These are phyloP conservation scores for Laterallus jamaicensis DNA, from an alignment of 2,113 vertebrate genomes.

Conservation along the genomic window DNA sequence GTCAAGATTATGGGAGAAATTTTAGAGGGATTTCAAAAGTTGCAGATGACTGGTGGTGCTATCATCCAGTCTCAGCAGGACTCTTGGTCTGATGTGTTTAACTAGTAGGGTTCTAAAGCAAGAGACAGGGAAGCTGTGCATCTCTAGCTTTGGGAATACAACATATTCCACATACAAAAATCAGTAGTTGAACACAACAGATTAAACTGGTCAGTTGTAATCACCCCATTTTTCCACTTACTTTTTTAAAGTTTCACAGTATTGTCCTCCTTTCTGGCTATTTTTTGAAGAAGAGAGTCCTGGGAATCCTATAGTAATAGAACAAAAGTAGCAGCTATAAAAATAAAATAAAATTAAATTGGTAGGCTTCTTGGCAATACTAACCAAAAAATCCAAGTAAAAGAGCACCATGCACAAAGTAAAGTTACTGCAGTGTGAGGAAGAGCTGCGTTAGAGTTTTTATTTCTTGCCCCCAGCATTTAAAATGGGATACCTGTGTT, in stretches of 20 bases:
- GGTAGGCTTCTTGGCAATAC: not conserved
- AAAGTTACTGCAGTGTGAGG: not conserved
- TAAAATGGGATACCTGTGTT: not conserved
- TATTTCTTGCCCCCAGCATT: not conserved
- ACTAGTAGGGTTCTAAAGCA: not conserved
- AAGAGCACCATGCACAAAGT: not conserved
- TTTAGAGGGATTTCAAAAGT: not conserved
- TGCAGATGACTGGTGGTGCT: not conserved
- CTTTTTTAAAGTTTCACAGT: not conserved
- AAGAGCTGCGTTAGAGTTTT: not conserved
- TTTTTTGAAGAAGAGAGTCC: not conserved
- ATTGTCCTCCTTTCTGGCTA: not conserved
- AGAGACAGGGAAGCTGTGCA: not conserved
- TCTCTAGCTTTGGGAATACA: not conserved
- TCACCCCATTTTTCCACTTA: not conserved
- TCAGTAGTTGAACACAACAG: not conserved
- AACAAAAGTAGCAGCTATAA: not conserved
- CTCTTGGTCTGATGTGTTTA: not conserved
- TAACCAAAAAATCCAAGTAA: not conserved
- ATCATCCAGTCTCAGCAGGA: not conserved
- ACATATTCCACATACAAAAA: not conserved
- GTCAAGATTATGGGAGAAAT: not conserved
- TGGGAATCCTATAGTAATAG: not conserved
- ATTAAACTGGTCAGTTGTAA: not conserved
- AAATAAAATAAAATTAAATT: not conserved